A percentile compares a stretch with the other conserved stretches of the same genome.
Conservation (phyloP, 92 coral and sea anemone species). For the Blastomussa wellsi region DNA sequence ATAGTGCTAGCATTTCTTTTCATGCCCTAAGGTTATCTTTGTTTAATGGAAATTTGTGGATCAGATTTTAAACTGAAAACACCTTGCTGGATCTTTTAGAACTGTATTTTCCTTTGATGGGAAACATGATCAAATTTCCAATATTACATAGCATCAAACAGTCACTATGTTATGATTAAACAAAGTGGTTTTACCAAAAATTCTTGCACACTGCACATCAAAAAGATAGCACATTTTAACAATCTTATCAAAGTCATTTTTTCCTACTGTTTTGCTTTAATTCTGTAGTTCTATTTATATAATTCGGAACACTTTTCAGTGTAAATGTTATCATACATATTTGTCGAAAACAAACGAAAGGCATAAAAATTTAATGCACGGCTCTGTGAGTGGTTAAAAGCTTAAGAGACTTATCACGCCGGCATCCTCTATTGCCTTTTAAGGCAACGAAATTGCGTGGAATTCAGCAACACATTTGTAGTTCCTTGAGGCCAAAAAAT, state of each 20-base stretch:
- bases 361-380: neutral
- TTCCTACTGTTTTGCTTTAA: neutral
- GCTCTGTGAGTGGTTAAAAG: neutral
- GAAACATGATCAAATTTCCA: neutral
- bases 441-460: conserved; percentile 13
- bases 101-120: neutral
- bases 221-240: neutral
- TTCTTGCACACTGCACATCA: neutral
- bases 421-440: conserved; percentile 18
- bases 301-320: neutral
- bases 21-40: neutral
- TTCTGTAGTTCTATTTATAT: neutral
- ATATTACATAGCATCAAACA: neutral
- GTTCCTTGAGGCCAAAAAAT: neutral
- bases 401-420: neutral
- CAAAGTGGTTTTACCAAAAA: neutral
- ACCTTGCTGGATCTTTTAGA: neutral
- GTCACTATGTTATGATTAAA: neutral
- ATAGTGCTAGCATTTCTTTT: neutral
- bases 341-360: neutral
- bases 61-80: neutral
- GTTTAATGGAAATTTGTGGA: neutral
- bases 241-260: neutral
- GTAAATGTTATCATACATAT: neutral
- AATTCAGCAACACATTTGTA: neutral